Evolutionary conservation across 2,888 invertebrate genomes (phyloP).

Genomic region (Parascotia fuliginaria): DNA sequence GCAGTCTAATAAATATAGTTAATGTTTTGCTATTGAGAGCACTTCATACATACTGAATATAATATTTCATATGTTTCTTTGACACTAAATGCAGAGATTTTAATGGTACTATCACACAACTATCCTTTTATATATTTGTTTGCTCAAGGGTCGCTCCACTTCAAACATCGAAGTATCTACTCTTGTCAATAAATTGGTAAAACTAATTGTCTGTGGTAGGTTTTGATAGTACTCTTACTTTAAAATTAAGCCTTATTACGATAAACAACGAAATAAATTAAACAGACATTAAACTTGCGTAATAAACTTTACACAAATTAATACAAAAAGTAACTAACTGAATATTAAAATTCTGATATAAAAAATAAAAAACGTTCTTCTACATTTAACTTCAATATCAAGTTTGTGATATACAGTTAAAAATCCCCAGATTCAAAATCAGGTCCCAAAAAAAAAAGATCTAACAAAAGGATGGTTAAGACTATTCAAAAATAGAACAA

Average conservation of each 20-base stretch:
- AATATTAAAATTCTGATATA: constrained; percentile 36
- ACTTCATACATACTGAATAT: too few species aligned
- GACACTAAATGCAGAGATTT: too few species aligned
- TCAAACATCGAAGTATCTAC: too few species aligned
- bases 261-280: constrained; percentile 46
- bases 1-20: too few species aligned
- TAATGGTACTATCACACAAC: too few species aligned
- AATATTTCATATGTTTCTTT: too few species aligned
- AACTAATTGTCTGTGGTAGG: not conserved
- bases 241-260: constrained; percentile 31
- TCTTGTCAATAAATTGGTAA: too few species aligned
- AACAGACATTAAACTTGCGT: constrained; percentile 37
- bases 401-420: constrained; percentile 1
- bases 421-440: constrained; percentile 16
- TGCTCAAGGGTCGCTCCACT: too few species aligned
- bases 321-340: constrained; percentile 36
- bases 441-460: constrained; percentile 23
- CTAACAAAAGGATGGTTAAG: constrained; percentile 25
- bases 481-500: too few species aligned
- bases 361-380: constrained; percentile 27
- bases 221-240: not conserved
- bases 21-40: too few species aligned
- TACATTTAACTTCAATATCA: constrained; percentile 18
- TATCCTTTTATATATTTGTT: too few species aligned
- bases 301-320: constrained; percentile 47